These are phyloP conservation scores for Drosophila buzzatii DNA, from an alignment of 2,888 invertebrate genomes.

Conservation along the genomic window DNA sequence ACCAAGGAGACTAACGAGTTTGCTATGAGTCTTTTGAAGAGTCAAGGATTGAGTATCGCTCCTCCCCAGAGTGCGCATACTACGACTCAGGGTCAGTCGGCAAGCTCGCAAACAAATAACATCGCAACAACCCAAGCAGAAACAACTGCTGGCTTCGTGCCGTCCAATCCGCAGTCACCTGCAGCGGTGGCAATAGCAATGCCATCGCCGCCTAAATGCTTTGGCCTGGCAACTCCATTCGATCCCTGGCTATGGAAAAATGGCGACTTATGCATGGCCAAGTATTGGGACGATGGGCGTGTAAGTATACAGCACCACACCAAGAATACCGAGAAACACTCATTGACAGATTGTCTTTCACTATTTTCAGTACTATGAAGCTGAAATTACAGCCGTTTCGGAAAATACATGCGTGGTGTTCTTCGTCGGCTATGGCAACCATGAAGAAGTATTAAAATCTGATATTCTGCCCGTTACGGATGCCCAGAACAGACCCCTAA, in stretches of 20 bases:
- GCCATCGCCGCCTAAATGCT: conserved; percentile 40
- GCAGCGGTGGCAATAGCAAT: conserved; percentile 6
- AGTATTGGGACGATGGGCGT: conserved; percentile 97
- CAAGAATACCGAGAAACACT: neutral
- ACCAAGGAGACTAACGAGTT: conserved; percentile 85
- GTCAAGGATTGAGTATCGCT: conserved; percentile 75
- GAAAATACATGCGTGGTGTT: conserved; percentile 94
- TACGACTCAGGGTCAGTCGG: conserved; percentile 29
- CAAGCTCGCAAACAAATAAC: conserved; percentile 15
- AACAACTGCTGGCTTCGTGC: conserved; percentile 3
- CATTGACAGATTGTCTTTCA: neutral
- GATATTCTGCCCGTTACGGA: conserved; percentile 91
- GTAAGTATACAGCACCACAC: conserved; percentile 85
- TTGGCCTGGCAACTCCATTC: conserved; percentile 79
- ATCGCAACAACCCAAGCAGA: conserved; percentile 16
- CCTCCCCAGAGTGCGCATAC: conserved; percentile 19
- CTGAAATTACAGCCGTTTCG: conserved; percentile 92
- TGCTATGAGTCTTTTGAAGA: conserved; percentile 84
- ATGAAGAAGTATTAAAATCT: conserved; percentile 93
- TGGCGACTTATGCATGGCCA: conserved; percentile 94
- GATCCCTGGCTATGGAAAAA: conserved; percentile 88
- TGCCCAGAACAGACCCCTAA: conserved; percentile 79
- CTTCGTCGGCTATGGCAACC: conserved; percentile 95
- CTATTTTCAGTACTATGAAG: conserved; percentile 90
- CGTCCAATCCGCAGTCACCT: conserved; percentile 46